A percentile compares a stretch with the other conserved stretches of the same genome.
These are phyloP conservation scores for Cecropterus lyciades DNA, from an alignment of 1,140 invertebrate genomes.

Conservation along the genomic window DNA sequence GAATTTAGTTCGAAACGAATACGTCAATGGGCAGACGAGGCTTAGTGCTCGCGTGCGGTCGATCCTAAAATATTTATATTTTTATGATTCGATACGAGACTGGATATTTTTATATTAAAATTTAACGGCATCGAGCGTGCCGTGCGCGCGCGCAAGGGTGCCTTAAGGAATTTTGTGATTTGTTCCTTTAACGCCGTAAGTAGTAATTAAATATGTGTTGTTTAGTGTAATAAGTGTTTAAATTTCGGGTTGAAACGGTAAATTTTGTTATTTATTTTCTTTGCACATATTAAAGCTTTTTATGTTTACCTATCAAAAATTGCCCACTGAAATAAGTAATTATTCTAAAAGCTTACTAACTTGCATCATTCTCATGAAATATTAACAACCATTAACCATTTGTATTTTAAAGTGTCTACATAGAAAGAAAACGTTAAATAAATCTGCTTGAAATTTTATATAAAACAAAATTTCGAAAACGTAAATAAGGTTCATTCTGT, in stretches of 20 bases:
- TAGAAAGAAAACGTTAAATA: too few relatives aligned
- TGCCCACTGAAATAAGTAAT: neutral
- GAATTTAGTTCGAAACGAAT: constrained; percentile 81
- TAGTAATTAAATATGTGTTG: constrained; percentile 54
- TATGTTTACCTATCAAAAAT: neutral
- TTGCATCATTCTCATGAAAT: too few relatives aligned
- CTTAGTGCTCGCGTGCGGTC: constrained; percentile 66
- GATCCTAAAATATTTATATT: constrained; percentile 80
- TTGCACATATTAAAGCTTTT: neutral
- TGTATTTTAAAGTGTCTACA: too few relatives aligned
- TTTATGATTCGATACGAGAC: constrained; percentile 77
- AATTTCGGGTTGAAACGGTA: constrained; percentile 18
- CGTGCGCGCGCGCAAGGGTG: constrained; percentile 64
- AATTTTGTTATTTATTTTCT: constrained; percentile 11
- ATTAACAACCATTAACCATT: neutral
- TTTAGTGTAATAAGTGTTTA: constrained; percentile 27
- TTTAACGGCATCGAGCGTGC: constrained; percentile 66
- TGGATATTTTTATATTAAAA: constrained; percentile 80
- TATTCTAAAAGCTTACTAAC: constrained; percentile 3
- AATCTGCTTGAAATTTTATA: too few relatives aligned
- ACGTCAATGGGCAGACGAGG: constrained; percentile 78
- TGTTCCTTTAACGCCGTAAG: constrained; percentile 56
- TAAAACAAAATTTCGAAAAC: too few relatives aligned
- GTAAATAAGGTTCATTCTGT: too few relatives aligned
- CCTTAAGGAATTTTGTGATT: constrained; percentile 54